Base-by-base conservation (phyloP, 2,113 vertebrate genomes). In the Micromys minutus region DNA sequence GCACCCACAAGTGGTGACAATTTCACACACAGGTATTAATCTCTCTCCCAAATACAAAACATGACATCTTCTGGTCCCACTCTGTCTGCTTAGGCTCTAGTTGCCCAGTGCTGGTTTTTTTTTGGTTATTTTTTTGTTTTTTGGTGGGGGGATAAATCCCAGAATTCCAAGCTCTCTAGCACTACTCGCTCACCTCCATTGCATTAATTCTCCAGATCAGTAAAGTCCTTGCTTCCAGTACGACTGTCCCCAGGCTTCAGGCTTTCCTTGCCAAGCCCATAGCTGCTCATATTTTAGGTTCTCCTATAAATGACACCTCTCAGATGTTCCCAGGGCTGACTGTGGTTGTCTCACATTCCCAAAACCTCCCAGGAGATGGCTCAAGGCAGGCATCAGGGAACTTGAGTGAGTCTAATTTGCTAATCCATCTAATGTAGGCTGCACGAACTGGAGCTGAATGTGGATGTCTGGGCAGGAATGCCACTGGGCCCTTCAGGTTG, bases 1-100 rank as follows among this genome's bases (percentile, higher is more conserved):
- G 8, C 31, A 90, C 50, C 77, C 50, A 52, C 92, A 65, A n/a
- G 65, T 19, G 92, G 55, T 67, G 94, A 97, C 77, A 97, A 98
- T 71, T 77, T 84, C 92, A 98, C 96, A 8, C 90, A 97, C 92
- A 98, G 97, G 97, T 98, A 98, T 47, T 59, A 42, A 89, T 31
- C 45, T 55, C n/a, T 77, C 36, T 34, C 36, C 47, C 47, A 17
- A 21, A 1, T n/a, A 45, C 21, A 21, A 61, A 94, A 83, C 17
- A 11, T 50, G 24, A 42, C 77, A 39, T 85, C 36, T 17, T 39
- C 72, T 36, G 17, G 52, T 36, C 93, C 52, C 36, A 89, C n/a
- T n/a, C n/a, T 21, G 52, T 71, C 84, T 39, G 16, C 24, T 59
- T 13, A 7, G 34, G 61, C 67, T 76, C 63, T 1, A 26, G n/a